These are phyloP conservation scores for Saccopteryx leptura DNA, from an alignment of 2,113 vertebrate species.

Conservation along the genomic window DNA sequence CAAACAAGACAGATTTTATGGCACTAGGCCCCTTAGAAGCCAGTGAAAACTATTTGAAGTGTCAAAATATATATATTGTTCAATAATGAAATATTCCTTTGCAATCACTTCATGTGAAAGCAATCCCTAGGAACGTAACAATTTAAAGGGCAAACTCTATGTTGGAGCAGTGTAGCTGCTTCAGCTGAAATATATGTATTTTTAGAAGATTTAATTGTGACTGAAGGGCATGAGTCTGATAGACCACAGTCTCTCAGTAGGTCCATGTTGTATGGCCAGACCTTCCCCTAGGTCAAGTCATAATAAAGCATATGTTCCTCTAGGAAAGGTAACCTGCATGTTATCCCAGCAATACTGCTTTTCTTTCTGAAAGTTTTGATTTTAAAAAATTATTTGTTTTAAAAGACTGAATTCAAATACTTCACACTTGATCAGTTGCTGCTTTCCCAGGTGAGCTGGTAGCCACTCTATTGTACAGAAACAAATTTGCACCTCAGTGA, in stretches of 20 bases:
- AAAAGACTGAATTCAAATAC: neutral
- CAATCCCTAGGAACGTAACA: slow-evolving; percentile 47
- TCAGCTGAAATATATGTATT: neutral
- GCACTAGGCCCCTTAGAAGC: slow-evolving; percentile 34
- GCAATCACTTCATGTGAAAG: slow-evolving; percentile 55
- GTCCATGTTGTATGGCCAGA: neutral
- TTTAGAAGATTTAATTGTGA: slow-evolving; percentile 49
- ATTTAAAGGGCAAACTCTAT: slow-evolving; percentile 32
- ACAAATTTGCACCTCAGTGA: slow-evolving; percentile 61
- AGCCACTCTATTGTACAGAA: slow-evolving; percentile 29
- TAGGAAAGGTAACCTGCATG: neutral
- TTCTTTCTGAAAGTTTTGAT: neutral
- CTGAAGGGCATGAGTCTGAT: neutral
- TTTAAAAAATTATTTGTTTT: neutral
- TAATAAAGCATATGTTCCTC: neutral
- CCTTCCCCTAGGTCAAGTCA: neutral
- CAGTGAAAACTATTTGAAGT: slow-evolving; percentile 56
- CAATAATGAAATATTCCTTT: slow-evolving; percentile 62
- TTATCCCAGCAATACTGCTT: neutral
- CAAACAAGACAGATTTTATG: slow-evolving; percentile 76
- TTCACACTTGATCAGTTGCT: neutral
- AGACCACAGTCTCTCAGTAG: neutral
- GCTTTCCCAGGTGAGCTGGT: neutral
- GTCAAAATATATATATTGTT: slow-evolving; percentile 55
- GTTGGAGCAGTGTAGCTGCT: neutral